Base-by-base conservation (phyloP, 2,797 vertebrate genomes). In the Acipenser ruthenus region DNA sequence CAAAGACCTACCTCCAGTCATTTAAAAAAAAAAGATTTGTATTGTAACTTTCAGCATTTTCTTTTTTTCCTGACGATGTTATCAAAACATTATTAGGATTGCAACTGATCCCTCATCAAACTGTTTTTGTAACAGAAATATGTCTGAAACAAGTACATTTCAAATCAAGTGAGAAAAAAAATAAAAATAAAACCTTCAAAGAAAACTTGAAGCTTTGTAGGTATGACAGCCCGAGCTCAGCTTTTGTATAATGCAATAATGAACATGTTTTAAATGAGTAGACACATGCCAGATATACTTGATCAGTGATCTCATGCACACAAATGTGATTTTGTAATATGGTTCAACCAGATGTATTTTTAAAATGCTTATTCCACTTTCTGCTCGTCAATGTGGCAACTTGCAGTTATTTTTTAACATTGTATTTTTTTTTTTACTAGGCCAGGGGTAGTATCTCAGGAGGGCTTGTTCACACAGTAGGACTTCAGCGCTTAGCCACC, bases 1-100 rank as follows among this genome's bases (percentile, higher is more conserved):
- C 87, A 90, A 91, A 88, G 81, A 92, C 90, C 94, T 96, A 96
- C 95, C 95, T 96, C 94, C 91, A 90, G 88, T 92, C 83, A 87
- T 87, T 37, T 3, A 37, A 37, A 81, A 89, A 90, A 91, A 18
- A 18, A 18, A 18, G 86, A 87, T 86, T 83, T 83, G 72, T 69
- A 70, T 73, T 72, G 71, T 87, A 88, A 83, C 68, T 89, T 84
- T 84, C 83, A 87, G 77, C 84, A 76, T 84, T 81, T 80, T 76
- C 85, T 87, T 76, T 82, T 37, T 37, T 37, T 37, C 4, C 23
- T 1, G 82, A 77, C 62, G 69, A 70, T 66, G 62, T 88, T 61
- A 69, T 84, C 79, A 77, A 85, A 84, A 83, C 74, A 75, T 80
- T 69, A 72, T 87, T 88, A 90, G 85, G 85, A 93, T 90, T 89